phyloP scores from a whole-genome alignment of 1,140 invertebrate species.

The Panagrolaimus sp. region DNA sequence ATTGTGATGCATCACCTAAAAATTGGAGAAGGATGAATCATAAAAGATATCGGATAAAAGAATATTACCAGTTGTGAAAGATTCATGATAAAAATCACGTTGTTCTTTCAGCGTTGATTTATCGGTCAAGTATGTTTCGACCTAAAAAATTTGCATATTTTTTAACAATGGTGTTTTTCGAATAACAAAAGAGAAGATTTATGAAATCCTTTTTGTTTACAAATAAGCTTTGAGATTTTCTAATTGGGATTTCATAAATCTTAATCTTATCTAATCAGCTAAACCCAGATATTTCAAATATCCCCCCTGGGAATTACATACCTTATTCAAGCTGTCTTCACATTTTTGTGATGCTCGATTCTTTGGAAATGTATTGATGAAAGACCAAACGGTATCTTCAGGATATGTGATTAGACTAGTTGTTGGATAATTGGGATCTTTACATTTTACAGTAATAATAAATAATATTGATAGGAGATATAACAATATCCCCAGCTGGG shows the following conservation, averaged over 20 bases:
- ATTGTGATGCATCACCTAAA: constrained; percentile 28
- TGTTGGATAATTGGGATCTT: neutral
- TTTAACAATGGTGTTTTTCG: no score
- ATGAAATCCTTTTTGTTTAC: neutral
- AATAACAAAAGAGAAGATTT: constrained; percentile 7
- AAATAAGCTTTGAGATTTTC: no score
- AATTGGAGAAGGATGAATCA: constrained; percentile 44
- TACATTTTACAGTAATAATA: no score
- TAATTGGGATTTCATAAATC: no score
- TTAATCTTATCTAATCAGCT: no score
- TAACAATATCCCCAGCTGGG: neutral
- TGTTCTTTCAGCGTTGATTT: constrained; percentile 36
- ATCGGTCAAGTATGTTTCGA: constrained; percentile 39
- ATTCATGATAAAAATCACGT: constrained; percentile 35
- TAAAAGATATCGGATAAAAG: constrained; percentile 29
- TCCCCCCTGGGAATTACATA: no score
- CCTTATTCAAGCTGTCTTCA: constrained; percentile 36
- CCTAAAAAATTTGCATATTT: constrained; percentile 21
- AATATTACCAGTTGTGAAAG: constrained; percentile 37
- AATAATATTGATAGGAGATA: no score
- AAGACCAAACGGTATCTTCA: constrained; percentile 41
- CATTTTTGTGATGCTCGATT: constrained; percentile 34
- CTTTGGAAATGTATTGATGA: constrained; percentile 24
- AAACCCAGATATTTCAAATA: no score
- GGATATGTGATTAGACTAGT: constrained; percentile 27